Base-by-base conservation (phyloP, 2,797 vertebrate species). In the Coilia nasus region DNA sequence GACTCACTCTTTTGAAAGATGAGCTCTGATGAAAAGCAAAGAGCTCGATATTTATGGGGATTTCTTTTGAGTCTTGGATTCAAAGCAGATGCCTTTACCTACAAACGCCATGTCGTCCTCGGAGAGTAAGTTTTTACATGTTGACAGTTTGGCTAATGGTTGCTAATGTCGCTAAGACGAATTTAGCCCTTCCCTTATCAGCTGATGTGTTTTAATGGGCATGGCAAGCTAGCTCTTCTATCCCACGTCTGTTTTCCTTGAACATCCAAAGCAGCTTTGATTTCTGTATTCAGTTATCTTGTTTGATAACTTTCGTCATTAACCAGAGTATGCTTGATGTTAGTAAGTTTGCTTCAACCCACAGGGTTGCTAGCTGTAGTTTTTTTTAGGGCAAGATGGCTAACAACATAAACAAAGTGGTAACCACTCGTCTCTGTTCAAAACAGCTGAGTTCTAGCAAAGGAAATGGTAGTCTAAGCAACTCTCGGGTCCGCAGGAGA, bases 31-130 rank as follows among this genome's bases (percentile, higher is more conserved):
- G n/a, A 93, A 83, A 94, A 92, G 46, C 86, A 81, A 12, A 92
- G 92, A 1, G 92, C 91, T 21, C 92, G 88, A 84, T 94, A 96
- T 81, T 87, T 98, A 1, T 98, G 97, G 97, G 93, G 95, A 85
- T 90, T 84, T 47, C 90, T 98, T 1, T 92, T 93, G 71, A 95
- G 94, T 0, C 89, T 98, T 75, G 97, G 96, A 23, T 96, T 98
- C 86, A 82, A 93, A 1, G 90, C 93, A 0, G 89, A 92, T 0
- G 6, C 25, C 0, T 88, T 81, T 0, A 82, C 57, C 0, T 59
- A 85, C 0, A 85, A 86, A 2, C 35, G 78, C 0, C 81, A 93
- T 5, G 91, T 90, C 14, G 93, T 87, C 1, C 85, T 96, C 0
- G 96, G 95, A 57, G 90, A 89, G 95, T 97, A 85, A 96, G 96